Evolutionary conservation across 2,113 vertebrate genomes (phyloP), one percentile per base, ranked within the genome.

Genomic region (Hippocampus abdominalis): DNA sequence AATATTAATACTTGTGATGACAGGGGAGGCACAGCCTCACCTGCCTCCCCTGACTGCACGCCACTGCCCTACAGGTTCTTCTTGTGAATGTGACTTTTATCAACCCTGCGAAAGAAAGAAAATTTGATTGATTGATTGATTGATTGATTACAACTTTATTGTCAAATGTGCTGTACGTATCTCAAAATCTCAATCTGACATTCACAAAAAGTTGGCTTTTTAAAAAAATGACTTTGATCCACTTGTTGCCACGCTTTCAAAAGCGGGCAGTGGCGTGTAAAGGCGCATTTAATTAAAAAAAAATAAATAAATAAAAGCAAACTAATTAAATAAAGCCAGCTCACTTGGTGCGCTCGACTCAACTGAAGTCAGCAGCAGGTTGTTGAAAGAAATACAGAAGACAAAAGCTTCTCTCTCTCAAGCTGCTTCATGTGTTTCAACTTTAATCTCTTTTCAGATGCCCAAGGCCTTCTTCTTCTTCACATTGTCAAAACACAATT

Each of bases 271-370:
- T 68, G 71, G n/a, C 77, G 71, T 78, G 63, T 60, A 79, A 84
- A 86, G 81, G 75, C 76, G 67, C 54, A 70, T 85, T 88, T 82
- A 83, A 87, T 88, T 13, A 44, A 44, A 84, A 84, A 80, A 39
- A 85, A 77, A 77, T 83, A 36, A 36, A 4, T 0, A 44, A 44
- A 84, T 84, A 78, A 39, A 85, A 87, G 82, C 80, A 68, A 39
- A 54, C 75, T 83, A 83, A 88, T 85, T 82, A 85, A 82, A 85
- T 70, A 70, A 66, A 72, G 61, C 11, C 20, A 12, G 16, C 77
- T 82, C 82, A 59, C 60, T 18, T 70, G 71, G 51, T 18, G 42
- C 40, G n/a, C 4, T 53, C 27, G 27, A 29, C 44, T 40, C 20
- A 39, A n/a, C 16, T 25, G 40, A 64, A 64, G 36, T 67, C 15